Base-by-base conservation (phyloP, 1,140 invertebrate species). In the Drosophila auraria region DNA sequence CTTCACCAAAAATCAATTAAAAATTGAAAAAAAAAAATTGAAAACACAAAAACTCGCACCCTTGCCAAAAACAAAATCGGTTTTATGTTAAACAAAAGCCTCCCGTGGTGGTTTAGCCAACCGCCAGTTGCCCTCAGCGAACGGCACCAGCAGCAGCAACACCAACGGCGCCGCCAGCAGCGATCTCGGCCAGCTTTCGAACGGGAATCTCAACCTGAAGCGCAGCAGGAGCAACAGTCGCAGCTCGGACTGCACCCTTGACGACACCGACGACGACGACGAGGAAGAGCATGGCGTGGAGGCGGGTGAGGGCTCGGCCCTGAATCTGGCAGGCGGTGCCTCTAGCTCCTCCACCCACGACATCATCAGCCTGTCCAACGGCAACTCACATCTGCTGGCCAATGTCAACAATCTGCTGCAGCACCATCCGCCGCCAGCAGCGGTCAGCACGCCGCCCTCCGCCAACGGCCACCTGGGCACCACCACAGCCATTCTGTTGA, bases 81-180 rank as follows among this genome's bases (percentile, higher is more conserved):
- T 60, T 72, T 70, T 70, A 79, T 57, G 54, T 57, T 57, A 89
- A 91, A 89, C 78, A 64, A 91, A 90, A 96, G 94, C 80, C 94
- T 93, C 92, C 78, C 91, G 96, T 83, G 96, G 96, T 64, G 95
- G 95, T 77, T 86, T 95, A 65, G 95, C 96, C 40, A 94, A 94
- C 87, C 92, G 94, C 61, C 94, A 94, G 81, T 78, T 94, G 72
- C 94, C 94, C 47, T 93, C 93, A 51, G 80, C 76, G 8, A 93
- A 93, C 78, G 70, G 70, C 20, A 56, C 69, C 27, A 45, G 62
- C 68, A 71, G 74, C 66, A 59, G 58, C 51, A 63, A 56, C 36
- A 47, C 42, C 51, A 79, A 63, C 47, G 58, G 80, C n/a, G 69
- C 36, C 66, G 38, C 47, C 53, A 50, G 6, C 53, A 50, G 17